Percentiles rank a stretch among this genome's conserved stretches.
Evolutionary conservation across 1,140 invertebrate genomes (phyloP).

Genomic region (Choristoneura fumiferana): DNA sequence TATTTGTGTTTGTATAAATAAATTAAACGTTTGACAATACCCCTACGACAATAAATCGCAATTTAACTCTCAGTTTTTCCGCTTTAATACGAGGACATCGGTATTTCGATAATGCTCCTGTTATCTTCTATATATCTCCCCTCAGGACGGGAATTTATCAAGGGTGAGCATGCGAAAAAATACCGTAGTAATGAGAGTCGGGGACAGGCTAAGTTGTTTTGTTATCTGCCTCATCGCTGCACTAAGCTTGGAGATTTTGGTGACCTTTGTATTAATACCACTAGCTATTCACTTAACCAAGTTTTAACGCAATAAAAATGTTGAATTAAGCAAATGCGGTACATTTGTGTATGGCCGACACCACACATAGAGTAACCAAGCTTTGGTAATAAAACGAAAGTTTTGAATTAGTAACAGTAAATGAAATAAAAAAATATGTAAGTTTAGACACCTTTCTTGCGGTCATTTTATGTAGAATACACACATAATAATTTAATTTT

Average conservation of each 20-base stretch:
- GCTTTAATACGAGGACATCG: conserved; percentile 47
- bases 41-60: conserved; percentile 48
- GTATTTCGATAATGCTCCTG: conserved; percentile 70
- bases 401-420: too few species aligned
- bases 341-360: too few species aligned
- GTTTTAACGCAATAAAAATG: too few species aligned
- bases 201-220: conserved; percentile 35
- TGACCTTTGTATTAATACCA: not conserved
- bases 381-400: too few species aligned
- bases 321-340: too few species aligned
- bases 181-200: conserved; percentile 65
- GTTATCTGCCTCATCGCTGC: conserved; percentile 1
- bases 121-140: conserved; percentile 65
- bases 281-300: not conserved
- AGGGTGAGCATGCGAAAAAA: conserved; percentile 67
- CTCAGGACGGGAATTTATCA: conserved; percentile 57
- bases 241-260: conserved; percentile 10
- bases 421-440: too few species aligned
- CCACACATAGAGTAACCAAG: too few species aligned
- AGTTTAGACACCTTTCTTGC: too few species aligned
- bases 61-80: conserved; percentile 52
- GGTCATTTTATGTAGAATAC: too few species aligned
- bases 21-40: conserved; percentile 19
- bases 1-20: not conserved
- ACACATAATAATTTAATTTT: too few species aligned